Evolutionary conservation across 2,797 vertebrate genomes (phyloP).

Genomic region (Aplochiton taeniatus): DNA sequence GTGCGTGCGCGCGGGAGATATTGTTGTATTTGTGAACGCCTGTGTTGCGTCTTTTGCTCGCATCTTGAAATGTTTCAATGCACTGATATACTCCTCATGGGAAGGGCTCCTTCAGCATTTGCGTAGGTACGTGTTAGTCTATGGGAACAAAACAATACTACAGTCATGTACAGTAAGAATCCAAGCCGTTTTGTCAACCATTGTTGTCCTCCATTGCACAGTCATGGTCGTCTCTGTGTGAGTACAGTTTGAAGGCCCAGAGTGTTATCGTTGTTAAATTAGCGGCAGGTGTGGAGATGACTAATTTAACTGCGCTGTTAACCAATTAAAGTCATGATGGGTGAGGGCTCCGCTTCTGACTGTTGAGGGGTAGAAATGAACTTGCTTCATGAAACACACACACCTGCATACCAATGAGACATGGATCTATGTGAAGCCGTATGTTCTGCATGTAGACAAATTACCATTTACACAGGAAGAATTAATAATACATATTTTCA

Average conservation of each 20-base stretch:
- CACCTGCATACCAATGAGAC: constrained; percentile 34
- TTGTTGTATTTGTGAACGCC: neutral
- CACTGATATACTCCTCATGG: too few relatives aligned
- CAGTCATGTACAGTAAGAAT: neutral
- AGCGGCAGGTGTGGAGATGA: constrained; percentile 43
- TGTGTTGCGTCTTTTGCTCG: too few relatives aligned
- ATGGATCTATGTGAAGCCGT: constrained; percentile 28
- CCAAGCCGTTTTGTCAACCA: neutral
- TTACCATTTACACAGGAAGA: too few relatives aligned
- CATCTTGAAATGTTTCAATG: too few relatives aligned
- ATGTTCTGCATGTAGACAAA: neutral
- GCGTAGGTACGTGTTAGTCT: too few relatives aligned
- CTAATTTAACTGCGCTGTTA: constrained; percentile 41
- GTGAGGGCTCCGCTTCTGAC: constrained; percentile 40
- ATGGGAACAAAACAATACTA: neutral
- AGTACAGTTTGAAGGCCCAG: neutral
- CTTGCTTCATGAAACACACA: constrained; percentile 27
- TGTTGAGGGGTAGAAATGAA: constrained; percentile 43
- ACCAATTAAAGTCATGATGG: constrained; percentile 57
- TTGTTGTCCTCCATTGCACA: too few relatives aligned
- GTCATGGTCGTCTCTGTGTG: neutral
- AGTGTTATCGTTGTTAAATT: constrained; percentile 42
- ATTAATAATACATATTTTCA: too few relatives aligned
- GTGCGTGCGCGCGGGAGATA: neutral
- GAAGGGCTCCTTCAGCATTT: too few relatives aligned